These are phyloP conservation scores for Stictocephala bisonia DNA, from an alignment of 2,888 invertebrate species.

Conservation along the genomic window DNA sequence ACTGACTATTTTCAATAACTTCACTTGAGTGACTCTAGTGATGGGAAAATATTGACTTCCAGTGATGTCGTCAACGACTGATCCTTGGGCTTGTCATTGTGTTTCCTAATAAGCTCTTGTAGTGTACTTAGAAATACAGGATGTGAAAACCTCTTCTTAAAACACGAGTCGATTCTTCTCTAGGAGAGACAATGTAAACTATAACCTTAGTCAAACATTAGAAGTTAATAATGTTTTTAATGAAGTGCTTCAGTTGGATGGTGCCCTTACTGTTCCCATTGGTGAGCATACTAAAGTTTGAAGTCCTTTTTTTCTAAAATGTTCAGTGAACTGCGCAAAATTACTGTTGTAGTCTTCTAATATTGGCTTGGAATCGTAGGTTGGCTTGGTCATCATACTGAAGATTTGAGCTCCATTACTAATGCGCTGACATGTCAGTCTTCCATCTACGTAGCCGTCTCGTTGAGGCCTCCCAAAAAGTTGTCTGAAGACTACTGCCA, in stretches of 20 bases:
- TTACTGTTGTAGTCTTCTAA: background rate
- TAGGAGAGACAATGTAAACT: background rate
- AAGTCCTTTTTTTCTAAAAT: conserved; percentile 3
- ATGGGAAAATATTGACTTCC: too few relatives aligned
- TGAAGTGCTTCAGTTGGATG: background rate
- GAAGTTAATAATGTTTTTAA: background rate
- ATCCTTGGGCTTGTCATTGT: too few relatives aligned
- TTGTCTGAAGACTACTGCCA: background rate
- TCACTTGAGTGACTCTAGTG: too few relatives aligned
- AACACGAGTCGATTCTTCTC: background rate
- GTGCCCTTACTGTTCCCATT: background rate
- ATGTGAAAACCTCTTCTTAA: background rate
- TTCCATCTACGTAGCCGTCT: background rate
- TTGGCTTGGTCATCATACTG: conserved; percentile 11
- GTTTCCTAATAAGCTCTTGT: background rate
- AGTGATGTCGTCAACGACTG: too few relatives aligned
- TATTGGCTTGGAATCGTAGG: background rate
- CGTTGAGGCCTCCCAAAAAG: background rate
- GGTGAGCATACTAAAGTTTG: conserved; percentile 7
- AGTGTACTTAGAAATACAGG: background rate
- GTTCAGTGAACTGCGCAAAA: background rate
- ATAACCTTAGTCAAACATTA: background rate
- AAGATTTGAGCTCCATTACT: background rate
- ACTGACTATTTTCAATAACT: too few relatives aligned
- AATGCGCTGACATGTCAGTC: background rate